A percentile compares a stretch with the other conserved stretches of the same genome.
These are phyloP conservation scores for Sylvilagus bachmani DNA, from an alignment of 2,113 vertebrate genomes.

Conservation along the genomic window DNA sequence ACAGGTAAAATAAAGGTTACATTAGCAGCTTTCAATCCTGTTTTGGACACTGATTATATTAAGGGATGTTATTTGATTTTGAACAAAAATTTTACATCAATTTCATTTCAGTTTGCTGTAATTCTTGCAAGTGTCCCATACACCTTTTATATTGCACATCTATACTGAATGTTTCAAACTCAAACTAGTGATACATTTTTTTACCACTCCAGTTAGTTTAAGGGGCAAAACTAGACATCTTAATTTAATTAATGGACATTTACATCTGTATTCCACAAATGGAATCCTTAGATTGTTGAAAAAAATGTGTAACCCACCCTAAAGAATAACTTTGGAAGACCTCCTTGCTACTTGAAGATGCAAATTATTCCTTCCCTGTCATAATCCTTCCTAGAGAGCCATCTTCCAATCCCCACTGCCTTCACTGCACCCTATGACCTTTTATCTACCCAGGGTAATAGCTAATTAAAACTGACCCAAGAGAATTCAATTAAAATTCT, in stretches of 20 bases:
- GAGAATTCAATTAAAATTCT: background rate
- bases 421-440: background rate
- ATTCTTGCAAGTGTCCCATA: background rate
- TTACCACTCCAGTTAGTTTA: background rate
- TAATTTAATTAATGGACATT: background rate
- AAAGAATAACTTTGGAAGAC: background rate
- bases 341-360: background rate
- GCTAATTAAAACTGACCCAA: slow-evolving; percentile 21
- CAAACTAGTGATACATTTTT: background rate
- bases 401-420: background rate
- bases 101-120: slow-evolving; percentile 57
- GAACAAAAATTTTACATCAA: slow-evolving; percentile 31
- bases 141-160: background rate
- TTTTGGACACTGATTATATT: slow-evolving; percentile 45
- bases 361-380: background rate
- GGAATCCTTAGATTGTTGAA: background rate
- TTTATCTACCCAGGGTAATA: background rate
- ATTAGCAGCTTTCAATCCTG: slow-evolving; percentile 28
- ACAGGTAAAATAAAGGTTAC: slow-evolving; percentile 36
- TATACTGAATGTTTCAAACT: background rate
- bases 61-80: slow-evolving; percentile 21
- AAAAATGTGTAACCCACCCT: background rate
- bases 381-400: background rate
- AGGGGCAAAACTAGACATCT: background rate
- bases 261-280: background rate